Base-by-base conservation (phyloP, 1,140 invertebrate genomes). In the Listronotus bonariensis region DNA sequence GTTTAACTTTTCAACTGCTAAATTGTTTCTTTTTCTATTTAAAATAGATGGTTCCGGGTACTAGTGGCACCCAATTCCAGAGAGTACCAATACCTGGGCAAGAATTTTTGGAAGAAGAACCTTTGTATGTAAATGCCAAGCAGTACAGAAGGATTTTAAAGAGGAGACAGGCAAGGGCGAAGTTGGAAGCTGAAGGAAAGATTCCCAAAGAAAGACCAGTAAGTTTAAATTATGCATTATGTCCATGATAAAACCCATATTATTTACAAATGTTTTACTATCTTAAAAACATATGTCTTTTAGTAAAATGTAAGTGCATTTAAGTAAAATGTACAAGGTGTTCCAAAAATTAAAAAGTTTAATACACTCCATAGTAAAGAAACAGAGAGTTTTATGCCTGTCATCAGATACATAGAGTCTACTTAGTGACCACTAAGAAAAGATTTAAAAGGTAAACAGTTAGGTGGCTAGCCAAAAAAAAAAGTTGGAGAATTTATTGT, bases 111-210 rank as follows among this genome's bases (percentile, higher is more conserved):
- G 92, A 95, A 80, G 94, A 97, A 77, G 94, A 97, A 75, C 93
- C 95, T 1, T 79, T 99, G 7, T 99, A 98, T 80, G 97, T 99
- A 0, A 99, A 99, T 84, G 96, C 96, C n/a, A 96, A 97, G 77
- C 97, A 99, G 76, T 97, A 97, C 79, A 92, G 94, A 74, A 84
- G 94, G 60, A 97, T 97, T 74, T 81, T 97, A 7, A 95, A 96
- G 77, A 81, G 95, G 65, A 81, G 95, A 55, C 92, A 95, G 74
- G 95, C 94, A 0, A 81, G 95, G 46, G 95, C 95, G 0, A 95
- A 95, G 78, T 80, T 97, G 43, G 93, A 96, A 79, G 92, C 92
- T 7, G 89, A 91, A 75, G 95, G 95, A 26, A 92, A 96, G 80
- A 98, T 99, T 79, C 95, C 96, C 18, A 98, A 98, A 80, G 92